Evolutionary conservation across 2,113 vertebrate species (phyloP).

Genomic region (Phaethon lepturus): DNA sequence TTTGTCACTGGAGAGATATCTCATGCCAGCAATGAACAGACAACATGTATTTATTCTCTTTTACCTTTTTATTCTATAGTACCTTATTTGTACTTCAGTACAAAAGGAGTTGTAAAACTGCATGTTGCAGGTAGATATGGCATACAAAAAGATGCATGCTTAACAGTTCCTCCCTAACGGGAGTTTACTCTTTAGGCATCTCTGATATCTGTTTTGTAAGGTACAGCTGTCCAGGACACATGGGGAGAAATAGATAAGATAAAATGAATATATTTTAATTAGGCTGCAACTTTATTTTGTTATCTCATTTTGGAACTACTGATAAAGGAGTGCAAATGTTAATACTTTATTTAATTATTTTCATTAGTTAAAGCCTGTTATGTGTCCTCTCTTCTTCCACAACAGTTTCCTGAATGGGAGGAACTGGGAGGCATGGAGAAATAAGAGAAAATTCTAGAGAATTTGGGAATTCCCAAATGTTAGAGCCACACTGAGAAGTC

Average conservation of each 20-base stretch:
- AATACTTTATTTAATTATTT: conserved; percentile 38
- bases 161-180: neutral
- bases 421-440: neutral
- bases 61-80: neutral
- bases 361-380: neutral
- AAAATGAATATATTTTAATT: conserved; percentile 12
- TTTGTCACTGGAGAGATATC: neutral
- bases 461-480: neutral
- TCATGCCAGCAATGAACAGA: neutral
- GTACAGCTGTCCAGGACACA: neutral
- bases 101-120: neutral
- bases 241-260: neutral
- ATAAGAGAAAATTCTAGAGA: neutral
- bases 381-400: neutral
- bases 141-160: neutral
- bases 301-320: neutral
- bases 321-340: conserved; percentile 2
- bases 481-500: neutral
- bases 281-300: conserved; percentile 28
- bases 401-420: neutral
- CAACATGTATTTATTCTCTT: neutral
- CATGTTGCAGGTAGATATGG: neutral
- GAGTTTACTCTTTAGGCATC: neutral
- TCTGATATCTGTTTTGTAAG: neutral
- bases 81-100: neutral